phyloP scores from a whole-genome alignment of 2,888 invertebrate species.

The Allacma fusca region DNA sequence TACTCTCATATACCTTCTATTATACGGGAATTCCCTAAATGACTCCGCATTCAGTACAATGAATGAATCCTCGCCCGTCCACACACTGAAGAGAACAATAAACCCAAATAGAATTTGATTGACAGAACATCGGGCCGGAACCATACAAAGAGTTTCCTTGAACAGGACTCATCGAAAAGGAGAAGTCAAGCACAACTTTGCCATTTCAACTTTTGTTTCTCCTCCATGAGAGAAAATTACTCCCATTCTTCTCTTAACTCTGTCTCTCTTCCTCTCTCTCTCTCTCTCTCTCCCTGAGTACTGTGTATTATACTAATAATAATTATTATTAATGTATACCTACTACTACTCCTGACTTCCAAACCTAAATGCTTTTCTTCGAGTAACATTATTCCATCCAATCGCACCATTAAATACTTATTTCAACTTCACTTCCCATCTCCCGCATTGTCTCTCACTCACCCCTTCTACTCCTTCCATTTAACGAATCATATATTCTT shows the following conservation, averaged over 20 bases:
- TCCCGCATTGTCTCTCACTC: slow-evolving; percentile 4
- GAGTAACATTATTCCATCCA: background rate
- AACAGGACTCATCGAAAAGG: background rate
- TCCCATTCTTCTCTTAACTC: slow-evolving; percentile 9
- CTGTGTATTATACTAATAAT: slow-evolving; percentile 6
- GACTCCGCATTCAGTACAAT: background rate
- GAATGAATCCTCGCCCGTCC: background rate
- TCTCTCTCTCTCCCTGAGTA: background rate
- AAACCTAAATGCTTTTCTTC: background rate
- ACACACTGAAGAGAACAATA: background rate
- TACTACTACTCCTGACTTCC: background rate
- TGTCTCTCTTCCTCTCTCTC: too few relatives aligned
- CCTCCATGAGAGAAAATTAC: background rate
- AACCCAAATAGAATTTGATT: slow-evolving; percentile 40
- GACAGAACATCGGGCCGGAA: slow-evolving; percentile 29
- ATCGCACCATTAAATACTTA: slow-evolving; percentile 2
- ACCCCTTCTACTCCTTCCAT: background rate
- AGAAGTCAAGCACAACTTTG: background rate
- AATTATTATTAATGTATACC: background rate
- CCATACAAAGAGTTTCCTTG: slow-evolving; percentile 7
- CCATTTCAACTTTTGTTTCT: slow-evolving; percentile 13
- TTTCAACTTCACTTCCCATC: slow-evolving; percentile 11
- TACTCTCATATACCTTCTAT: background rate
- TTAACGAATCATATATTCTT: background rate
- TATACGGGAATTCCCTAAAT: background rate